These are phyloP conservation scores for Callipepla squamata DNA, from an alignment of 2,113 vertebrate genomes.

Conservation along the genomic window DNA sequence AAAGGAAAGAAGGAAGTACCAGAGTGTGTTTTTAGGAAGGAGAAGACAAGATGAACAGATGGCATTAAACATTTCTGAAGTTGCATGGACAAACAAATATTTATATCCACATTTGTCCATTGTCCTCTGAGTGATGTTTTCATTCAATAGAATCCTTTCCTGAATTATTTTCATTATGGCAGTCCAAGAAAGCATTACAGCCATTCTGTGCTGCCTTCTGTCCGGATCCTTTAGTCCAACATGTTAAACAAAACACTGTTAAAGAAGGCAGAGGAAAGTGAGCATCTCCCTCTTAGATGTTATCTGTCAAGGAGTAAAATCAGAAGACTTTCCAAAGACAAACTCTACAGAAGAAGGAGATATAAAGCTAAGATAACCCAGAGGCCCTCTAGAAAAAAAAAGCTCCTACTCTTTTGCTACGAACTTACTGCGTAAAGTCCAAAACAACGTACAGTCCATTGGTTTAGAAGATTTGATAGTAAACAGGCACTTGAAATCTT, in stretches of 20 bases:
- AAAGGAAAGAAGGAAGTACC: neutral
- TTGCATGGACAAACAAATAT: neutral
- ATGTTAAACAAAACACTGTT: neutral
- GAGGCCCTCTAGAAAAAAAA: neutral
- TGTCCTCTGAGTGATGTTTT: neutral
- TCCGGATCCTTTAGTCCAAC: neutral
- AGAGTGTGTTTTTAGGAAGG: neutral
- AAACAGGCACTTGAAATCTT: neutral
- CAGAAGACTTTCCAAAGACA: neutral
- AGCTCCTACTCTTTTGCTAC: neutral
- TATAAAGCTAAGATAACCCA: neutral
- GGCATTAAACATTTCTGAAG: neutral
- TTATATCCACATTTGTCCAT: neutral
- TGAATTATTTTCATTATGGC: neutral
- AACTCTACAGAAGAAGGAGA: neutral
- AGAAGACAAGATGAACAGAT: neutral
- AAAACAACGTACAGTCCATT: accelerated
- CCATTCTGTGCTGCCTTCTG: neutral
- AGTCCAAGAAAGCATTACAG: neutral
- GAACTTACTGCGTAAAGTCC: neutral
- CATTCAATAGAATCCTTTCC: neutral
- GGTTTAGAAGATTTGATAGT: neutral
- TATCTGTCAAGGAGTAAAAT: neutral
- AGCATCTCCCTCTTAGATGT: neutral
- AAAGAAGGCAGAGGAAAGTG: neutral